phyloP scores from a whole-genome alignment of 2,797 vertebrate genomes.

The Simalia tracyae region DNA sequence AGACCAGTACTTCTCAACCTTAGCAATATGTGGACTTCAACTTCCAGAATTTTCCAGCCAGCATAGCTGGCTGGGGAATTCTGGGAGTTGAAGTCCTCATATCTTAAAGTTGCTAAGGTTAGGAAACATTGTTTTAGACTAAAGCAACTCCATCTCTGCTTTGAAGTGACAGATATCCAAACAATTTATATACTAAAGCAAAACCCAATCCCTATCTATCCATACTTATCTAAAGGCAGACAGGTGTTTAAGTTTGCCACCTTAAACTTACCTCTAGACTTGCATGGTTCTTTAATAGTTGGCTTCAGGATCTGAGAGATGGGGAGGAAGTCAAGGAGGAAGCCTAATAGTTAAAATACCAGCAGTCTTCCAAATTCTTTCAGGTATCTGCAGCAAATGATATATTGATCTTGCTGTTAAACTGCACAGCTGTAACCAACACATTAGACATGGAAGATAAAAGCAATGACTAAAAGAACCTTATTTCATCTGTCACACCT shows the following conservation, averaged over 20 bases:
- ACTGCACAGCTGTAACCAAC: constrained; percentile 78
- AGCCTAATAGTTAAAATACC: constrained; percentile 73
- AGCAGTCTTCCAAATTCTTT: constrained; percentile 71
- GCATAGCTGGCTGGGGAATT: not conserved
- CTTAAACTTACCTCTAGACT: not conserved
- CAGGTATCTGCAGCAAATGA: constrained; percentile 74
- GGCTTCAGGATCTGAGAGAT: constrained; percentile 5
- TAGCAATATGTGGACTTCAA: too few species aligned
- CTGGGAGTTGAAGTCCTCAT: not conserved
- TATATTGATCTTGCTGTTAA: constrained; percentile 80
- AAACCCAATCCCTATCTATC: not conserved
- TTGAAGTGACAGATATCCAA: not conserved
- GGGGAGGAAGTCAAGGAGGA: constrained; percentile 43
- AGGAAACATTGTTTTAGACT: not conserved
- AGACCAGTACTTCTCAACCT: not conserved
- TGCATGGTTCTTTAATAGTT: constrained; percentile 17
- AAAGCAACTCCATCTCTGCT: not conserved
- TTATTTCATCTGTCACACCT: constrained; percentile 81
- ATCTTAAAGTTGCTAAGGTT: not conserved
- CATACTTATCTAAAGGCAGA: not conserved
- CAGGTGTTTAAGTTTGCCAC: not conserved
- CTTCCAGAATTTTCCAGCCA: too few species aligned
- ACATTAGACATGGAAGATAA: constrained; percentile 81
- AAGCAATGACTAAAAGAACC: constrained; percentile 77
- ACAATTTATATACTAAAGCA: not conserved